Conservation (phyloP, 2,888 invertebrate genomes). For the Drosophila limbata region DNA sequence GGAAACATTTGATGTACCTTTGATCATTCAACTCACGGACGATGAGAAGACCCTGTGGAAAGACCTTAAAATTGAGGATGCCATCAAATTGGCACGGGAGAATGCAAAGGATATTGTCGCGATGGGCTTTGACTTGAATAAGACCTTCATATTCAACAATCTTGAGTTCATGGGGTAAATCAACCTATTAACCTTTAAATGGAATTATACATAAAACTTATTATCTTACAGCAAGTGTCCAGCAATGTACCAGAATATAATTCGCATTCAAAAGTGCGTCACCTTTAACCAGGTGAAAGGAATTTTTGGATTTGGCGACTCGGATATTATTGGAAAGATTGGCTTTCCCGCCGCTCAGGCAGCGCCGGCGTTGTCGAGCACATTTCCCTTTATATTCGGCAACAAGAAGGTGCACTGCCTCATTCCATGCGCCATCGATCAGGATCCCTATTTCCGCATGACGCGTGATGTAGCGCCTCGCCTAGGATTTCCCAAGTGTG, state of each 20-base stretch:
- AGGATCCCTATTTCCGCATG: conserved; percentile 99
- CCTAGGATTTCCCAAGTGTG: conserved; percentile 94
- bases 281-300: conserved; percentile 99
- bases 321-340: conserved; percentile 98
- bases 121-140: conserved; percentile 95
- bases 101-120: conserved; percentile 99
- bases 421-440: conserved; percentile 99
- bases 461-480: conserved; percentile 98
- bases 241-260: conserved; percentile 96
- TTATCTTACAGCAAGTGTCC: conserved; percentile 90
- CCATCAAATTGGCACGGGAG: conserved; percentile 92
- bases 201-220: background rate
- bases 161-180: conserved; percentile 96
- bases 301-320: conserved; percentile 99
- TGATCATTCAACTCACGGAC: conserved; percentile 98
- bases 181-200: background rate
- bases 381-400: conserved; percentile 96
- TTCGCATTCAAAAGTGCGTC: conserved; percentile 96
- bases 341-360: conserved; percentile 98
- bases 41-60: conserved; percentile 99
- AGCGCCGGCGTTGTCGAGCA: conserved; percentile 95
- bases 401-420: conserved; percentile 89
- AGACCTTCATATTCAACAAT: conserved; percentile 99
- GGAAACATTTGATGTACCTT: conserved; percentile 97
- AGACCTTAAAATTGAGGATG: conserved; percentile 95